These are phyloP conservation scores for Daboia siamensis DNA, from an alignment of 2,113 vertebrate genomes.

Conservation along the genomic window DNA sequence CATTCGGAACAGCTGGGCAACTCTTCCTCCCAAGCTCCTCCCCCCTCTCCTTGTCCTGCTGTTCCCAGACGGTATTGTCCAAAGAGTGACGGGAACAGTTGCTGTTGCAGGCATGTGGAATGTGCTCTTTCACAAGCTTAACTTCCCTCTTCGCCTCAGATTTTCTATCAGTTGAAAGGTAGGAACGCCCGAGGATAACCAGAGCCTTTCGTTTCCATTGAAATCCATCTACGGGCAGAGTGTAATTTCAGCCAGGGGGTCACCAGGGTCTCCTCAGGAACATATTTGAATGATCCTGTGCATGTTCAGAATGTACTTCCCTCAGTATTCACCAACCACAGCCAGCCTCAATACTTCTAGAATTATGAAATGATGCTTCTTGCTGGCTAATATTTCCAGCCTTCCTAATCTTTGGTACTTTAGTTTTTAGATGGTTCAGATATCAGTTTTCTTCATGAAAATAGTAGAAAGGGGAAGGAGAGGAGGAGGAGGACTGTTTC, in stretches of 20 bases:
- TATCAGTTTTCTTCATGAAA: background rate
- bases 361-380: background rate
- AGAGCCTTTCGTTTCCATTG: conserved; percentile 32
- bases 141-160: conserved; percentile 48
- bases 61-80: conserved; percentile 30
- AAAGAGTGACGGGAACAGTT: conserved; percentile 81
- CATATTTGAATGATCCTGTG: background rate
- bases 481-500: background rate
- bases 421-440: background rate
- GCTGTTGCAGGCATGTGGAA: conserved; percentile 65
- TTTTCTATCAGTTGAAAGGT: conserved; percentile 72
- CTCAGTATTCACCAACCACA: background rate
- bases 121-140: conserved; percentile 56
- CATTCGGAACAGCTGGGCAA: background rate
- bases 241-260: background rate
- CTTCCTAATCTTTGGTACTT: background rate
- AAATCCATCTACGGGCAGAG: conserved; percentile 29
- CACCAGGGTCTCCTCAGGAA: background rate
- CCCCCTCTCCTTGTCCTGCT: background rate
- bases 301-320: background rate
- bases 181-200: conserved; percentile 57
- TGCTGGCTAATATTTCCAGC: background rate
- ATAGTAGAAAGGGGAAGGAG: background rate
- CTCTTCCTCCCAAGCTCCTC: background rate
- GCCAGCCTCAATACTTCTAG: background rate